A percentile compares a stretch with the other conserved stretches of the same genome.
Conservation (phyloP, 2,797 vertebrate species). For the Chlorospingus semifuscus region DNA sequence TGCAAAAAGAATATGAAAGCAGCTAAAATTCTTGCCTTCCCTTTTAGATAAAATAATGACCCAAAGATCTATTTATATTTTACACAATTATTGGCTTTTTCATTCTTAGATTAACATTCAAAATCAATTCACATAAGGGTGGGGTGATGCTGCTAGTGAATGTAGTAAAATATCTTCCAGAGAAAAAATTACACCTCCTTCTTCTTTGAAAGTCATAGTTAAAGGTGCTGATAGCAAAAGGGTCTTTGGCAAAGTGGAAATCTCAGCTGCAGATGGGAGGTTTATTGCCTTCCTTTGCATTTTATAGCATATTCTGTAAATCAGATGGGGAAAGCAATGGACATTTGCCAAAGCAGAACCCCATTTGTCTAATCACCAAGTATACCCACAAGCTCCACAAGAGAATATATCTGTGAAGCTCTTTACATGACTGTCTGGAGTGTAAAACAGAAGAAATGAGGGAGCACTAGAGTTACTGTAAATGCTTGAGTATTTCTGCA, state of each 20-base stretch:
- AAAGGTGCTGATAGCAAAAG: constrained; percentile 58
- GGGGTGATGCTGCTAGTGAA: background rate
- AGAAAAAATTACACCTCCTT: background rate
- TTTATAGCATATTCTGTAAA: constrained; percentile 63
- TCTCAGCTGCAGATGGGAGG: constrained; percentile 60
- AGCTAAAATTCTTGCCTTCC: constrained; percentile 4
- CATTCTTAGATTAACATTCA: constrained; percentile 30
- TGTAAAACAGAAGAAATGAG: constrained; percentile 22
- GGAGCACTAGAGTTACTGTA: background rate
- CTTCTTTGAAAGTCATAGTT: constrained; percentile 44
- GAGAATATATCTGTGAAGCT: constrained; percentile 37
- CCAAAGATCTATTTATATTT: background rate
- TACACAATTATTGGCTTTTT: constrained; percentile 13
- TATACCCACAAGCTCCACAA: constrained; percentile 56
- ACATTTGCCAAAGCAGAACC: constrained; percentile 63
- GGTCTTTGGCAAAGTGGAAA: constrained; percentile 58
- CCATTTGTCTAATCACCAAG: constrained; percentile 68
- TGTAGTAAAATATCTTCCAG: constrained; percentile 1
- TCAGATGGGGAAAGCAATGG: constrained; percentile 65
- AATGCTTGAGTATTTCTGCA: constrained; percentile 13
- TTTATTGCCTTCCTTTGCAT: constrained; percentile 66
- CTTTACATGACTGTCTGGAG: constrained; percentile 31
- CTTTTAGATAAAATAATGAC: background rate
- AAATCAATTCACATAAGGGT: background rate
- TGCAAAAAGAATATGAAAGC: constrained; percentile 7